phyloP scores from a whole-genome alignment of 1,140 invertebrate species.

The Hylaeus volcanicus region DNA sequence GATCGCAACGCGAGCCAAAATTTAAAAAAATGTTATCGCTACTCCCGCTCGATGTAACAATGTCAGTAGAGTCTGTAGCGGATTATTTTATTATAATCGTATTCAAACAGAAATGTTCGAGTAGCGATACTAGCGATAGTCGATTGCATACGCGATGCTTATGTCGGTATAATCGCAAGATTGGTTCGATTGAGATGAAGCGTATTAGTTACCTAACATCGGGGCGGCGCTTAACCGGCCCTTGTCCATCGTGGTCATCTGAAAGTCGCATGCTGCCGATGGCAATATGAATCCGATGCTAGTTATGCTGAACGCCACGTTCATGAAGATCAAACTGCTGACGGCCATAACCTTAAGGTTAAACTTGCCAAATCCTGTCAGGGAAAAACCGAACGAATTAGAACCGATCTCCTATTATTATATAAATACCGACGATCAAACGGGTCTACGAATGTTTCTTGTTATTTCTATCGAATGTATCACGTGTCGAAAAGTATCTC shows the following conservation, averaged over 20 bases:
- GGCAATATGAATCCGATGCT: conserved; percentile 82
- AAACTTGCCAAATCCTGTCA: conserved; percentile 81
- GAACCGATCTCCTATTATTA: no score
- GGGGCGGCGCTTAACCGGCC: conserved; percentile 78
- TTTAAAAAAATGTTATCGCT: background rate
- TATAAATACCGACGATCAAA: no score
- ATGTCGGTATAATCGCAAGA: background rate
- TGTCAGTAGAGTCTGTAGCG: no score
- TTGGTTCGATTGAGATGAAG: background rate
- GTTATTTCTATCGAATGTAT: no score
- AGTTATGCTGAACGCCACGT: conserved; percentile 77
- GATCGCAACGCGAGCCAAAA: background rate
- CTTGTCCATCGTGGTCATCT: conserved; percentile 81
- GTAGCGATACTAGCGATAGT: no score
- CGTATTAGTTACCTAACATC: conserved; percentile 70
- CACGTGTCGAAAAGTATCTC: no score
- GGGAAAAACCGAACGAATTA: background rate
- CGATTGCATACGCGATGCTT: no score
- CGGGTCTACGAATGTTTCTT: no score
- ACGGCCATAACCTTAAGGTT: conserved; percentile 80
- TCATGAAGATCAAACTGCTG: conserved; percentile 82
- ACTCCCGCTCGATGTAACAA: no score
- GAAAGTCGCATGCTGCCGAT: conserved; percentile 82
- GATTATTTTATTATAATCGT: no score
- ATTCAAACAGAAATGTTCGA: no score